A percentile compares a stretch with the other conserved stretches of the same genome.
phyloP scores from a whole-genome alignment of 37 sponge, comb jelly and placozoan species.

The Beroe forskalii region DNA sequence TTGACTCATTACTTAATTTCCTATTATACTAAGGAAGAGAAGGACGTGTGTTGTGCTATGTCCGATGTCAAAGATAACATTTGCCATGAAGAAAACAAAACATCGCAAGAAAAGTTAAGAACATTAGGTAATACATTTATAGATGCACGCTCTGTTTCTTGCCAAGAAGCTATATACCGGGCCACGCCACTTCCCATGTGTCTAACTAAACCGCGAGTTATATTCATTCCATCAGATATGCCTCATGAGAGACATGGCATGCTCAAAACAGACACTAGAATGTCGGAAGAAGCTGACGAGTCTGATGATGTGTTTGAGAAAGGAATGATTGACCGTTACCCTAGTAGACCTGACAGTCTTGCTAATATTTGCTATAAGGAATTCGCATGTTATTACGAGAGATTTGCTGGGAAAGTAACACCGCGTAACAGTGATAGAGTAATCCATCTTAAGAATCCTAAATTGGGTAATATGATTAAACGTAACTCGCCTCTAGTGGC shows the following conservation, averaged over 20 bases:
- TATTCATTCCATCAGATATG: neutral
- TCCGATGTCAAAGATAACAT: neutral
- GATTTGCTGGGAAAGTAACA: neutral
- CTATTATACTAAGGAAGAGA: constrained; percentile 4
- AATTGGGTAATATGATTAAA: neutral
- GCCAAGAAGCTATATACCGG: neutral
- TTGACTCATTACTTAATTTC: neutral
- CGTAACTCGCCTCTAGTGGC: neutral
- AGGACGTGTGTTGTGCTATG: neutral
- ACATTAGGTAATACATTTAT: neutral
- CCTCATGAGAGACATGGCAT: neutral
- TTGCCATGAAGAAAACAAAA: neutral
- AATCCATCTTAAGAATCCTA: neutral
- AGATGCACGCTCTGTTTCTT: neutral
- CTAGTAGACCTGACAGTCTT: neutral
- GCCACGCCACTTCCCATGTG: neutral
- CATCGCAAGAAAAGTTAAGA: neutral
- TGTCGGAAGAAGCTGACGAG: neutral
- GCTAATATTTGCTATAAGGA: neutral
- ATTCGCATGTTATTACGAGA: neutral
- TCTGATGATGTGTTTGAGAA: neutral
- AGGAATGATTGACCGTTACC: neutral
- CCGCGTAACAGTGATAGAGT: neutral
- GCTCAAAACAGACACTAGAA: neutral
- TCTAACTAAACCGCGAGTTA: neutral